Base-by-base conservation (phyloP, 2,797 vertebrate genomes). In the Crenichthys baileyi region DNA sequence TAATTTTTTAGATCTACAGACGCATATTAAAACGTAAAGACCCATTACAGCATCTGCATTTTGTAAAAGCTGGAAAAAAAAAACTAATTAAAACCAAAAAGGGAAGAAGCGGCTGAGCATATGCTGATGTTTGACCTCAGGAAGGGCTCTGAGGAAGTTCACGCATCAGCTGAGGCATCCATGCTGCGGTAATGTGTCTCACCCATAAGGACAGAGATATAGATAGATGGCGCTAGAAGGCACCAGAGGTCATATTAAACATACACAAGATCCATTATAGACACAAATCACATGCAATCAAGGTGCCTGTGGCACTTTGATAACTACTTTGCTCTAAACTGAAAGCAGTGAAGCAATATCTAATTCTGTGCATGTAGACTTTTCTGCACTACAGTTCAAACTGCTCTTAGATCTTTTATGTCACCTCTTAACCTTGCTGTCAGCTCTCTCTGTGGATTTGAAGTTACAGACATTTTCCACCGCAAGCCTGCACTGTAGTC, bases 391-490 rank as follows among this genome's bases (percentile, higher is more conserved):
- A 22, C 11, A 29, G 26, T 22, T 46, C 68, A 36, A 83, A 22
- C 76, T 78, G 78, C 67, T 72, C 80, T 86, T 80, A 70, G 55
- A 65, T 75, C 58, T 80, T 50, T 39, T 44, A 72, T 26, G 20
- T 44, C 39, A 61, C 53, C 77, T 85, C 56, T 81, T 83, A 79
- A 90, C 85, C 84, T 86, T 88, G 75, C 72, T 76, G 44, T 41
- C 7, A 22, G 80, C 1, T 4, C 44, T 78, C 72, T 77, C 88
- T 70, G 73, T 70, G 76, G 76, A 70, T 72, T 41, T 82, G 72
- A 75, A 61, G 48, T 77, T 84, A 20, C 44, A 82, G 67, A 83
- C 71, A 79, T 85, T 88, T 87, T 85, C 18, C 71, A 81, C 84
- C 87, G 78, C 65, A 72, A 63, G 48, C 41, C 46, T 63, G 75